A percentile compares a stretch with the other conserved stretches of the same genome.
phyloP scores from a whole-genome alignment of 2,888 invertebrate genomes.

The Tholera decimalis region DNA sequence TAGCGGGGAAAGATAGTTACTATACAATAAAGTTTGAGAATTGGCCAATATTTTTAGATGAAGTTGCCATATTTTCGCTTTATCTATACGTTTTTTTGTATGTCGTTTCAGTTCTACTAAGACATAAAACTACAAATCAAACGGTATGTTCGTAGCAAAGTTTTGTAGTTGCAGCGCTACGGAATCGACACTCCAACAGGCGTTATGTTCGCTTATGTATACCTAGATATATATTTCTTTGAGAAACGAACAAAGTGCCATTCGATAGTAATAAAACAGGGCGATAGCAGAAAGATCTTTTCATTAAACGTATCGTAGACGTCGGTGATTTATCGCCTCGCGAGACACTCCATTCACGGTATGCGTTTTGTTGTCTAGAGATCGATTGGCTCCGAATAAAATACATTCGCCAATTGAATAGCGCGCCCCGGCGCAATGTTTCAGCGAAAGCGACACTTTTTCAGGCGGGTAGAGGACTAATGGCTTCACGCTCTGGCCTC shows the following conservation, averaged over 20 bases:
- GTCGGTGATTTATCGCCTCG: constrained; percentile 87
- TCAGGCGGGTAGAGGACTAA: constrained; percentile 86
- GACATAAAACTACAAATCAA: constrained; percentile 70
- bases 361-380: constrained; percentile 88
- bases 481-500: constrained; percentile 86
- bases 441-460: constrained; percentile 88
- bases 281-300: constrained; percentile 83
- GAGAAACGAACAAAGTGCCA: constrained; percentile 71
- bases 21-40: constrained; percentile 9
- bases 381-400: constrained; percentile 90
- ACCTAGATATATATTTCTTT: constrained; percentile 54
- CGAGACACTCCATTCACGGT: constrained; percentile 86
- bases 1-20: neutral
- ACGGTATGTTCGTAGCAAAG: constrained; percentile 63
- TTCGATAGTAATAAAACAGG: constrained; percentile 82
- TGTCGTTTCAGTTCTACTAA: constrained; percentile 68
- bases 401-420: constrained; percentile 89
- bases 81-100: constrained; percentile 61
- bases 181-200: constrained; percentile 66
- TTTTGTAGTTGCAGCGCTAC: constrained; percentile 65
- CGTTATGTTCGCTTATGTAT: constrained; percentile 55
- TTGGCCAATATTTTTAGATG: constrained; percentile 5
- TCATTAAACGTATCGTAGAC: constrained; percentile 89
- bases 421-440: constrained; percentile 85
- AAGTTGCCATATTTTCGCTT: constrained; percentile 22